These are phyloP conservation scores for Ennomos erosarius DNA, from an alignment of 2,888 invertebrate genomes.

Conservation along the genomic window DNA sequence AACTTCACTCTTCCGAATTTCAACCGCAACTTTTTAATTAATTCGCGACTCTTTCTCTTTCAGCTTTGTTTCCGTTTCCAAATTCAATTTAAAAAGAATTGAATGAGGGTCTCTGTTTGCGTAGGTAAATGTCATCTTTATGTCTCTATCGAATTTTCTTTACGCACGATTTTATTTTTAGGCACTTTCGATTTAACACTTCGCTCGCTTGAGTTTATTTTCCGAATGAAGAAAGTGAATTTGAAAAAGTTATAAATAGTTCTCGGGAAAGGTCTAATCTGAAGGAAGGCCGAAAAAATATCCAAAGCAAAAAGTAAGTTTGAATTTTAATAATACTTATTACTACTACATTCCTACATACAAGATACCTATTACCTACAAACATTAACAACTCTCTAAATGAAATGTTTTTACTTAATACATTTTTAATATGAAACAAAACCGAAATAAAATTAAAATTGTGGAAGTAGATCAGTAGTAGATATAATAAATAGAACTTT, in stretches of 20 bases:
- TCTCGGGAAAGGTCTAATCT: slow-evolving; percentile 20
- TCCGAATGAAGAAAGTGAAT: slow-evolving; percentile 24
- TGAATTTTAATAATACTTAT: slow-evolving; percentile 9
- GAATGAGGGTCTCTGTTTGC: slow-evolving; percentile 27
- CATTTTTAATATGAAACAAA: not conserved
- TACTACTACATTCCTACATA: slow-evolving; percentile 2
- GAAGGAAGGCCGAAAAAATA: slow-evolving; percentile 23
- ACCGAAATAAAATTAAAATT: not conserved
- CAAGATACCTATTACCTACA: too few relatives aligned
- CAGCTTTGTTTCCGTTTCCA: slow-evolving; percentile 30
- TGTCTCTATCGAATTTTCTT: slow-evolving; percentile 25
- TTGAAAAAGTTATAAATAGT: slow-evolving; percentile 28
- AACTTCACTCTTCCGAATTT: slow-evolving; percentile 28
- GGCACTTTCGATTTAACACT: slow-evolving; percentile 30
- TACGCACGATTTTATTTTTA: slow-evolving; percentile 32
- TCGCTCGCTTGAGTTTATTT: slow-evolving; percentile 28
- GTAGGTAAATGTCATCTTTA: slow-evolving; percentile 25
- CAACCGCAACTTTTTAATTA: slow-evolving; percentile 29
- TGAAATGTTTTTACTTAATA: not conserved
- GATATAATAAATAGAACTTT: slow-evolving; percentile 5
- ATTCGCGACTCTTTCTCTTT: slow-evolving; percentile 32
- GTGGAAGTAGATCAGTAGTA: not conserved
- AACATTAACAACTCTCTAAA: not conserved
- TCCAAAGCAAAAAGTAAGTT: slow-evolving; percentile 27
- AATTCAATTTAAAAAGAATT: slow-evolving; percentile 28